Evolutionary conservation across 2,113 vertebrate species (phyloP).

Genomic region (Saccopteryx bilineata): DNA sequence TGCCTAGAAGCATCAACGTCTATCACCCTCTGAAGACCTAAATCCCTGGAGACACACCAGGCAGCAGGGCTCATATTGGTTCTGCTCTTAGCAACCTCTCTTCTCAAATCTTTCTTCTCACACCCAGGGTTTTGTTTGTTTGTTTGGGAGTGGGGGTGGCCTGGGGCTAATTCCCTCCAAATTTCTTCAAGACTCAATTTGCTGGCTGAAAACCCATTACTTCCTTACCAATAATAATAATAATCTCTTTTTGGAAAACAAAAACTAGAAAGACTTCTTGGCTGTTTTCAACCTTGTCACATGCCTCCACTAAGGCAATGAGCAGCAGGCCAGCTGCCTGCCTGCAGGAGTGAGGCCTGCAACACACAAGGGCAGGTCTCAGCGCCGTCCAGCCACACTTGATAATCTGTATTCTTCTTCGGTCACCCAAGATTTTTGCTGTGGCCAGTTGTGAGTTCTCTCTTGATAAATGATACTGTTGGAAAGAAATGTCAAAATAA

Average conservation of each 20-base stretch:
- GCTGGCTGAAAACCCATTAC: neutral
- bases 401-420: neutral
- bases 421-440: neutral
- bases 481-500: neutral
- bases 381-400: neutral
- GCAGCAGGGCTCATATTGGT: neutral
- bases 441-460: neutral
- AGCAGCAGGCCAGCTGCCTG: neutral
- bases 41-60: neutral
- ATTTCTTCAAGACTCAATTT: constrained; percentile 43
- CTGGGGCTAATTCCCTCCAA: neutral
- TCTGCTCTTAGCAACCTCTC: neutral
- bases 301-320: neutral
- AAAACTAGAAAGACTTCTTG: neutral
- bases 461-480: neutral
- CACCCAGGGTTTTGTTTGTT: neutral
- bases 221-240: neutral
- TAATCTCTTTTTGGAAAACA: neutral
- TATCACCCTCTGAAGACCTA: neutral
- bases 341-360: neutral
- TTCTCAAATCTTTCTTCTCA: neutral
- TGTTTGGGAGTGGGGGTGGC: neutral
- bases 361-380: neutral
- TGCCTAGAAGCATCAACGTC: neutral
- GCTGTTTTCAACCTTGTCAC: neutral